Base-by-base conservation (phyloP, 2,888 invertebrate species). In the Salpingus planirostris region DNA sequence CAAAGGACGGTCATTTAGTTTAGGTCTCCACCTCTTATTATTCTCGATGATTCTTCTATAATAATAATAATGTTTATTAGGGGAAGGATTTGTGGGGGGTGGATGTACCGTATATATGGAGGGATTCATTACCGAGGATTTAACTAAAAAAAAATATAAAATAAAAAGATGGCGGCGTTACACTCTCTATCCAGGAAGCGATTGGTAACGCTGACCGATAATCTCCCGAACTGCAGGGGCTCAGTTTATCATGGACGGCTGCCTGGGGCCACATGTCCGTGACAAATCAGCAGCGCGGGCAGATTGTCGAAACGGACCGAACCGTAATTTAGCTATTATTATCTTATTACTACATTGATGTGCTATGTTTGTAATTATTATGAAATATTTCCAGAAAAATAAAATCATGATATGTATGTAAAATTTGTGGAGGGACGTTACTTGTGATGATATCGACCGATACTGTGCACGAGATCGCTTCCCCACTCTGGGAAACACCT, bases 191-290 rank as follows among this genome's bases (percentile, higher is more conserved):
- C 58, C 63, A 57, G 60, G 57, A 59, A 57, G 50, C 44, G 55
- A 60, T 42, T 38, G 10, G 43, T 44, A 61, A 67, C 60, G 62
- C 50, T 49, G 38, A 56, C 57, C 55, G 54, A 55, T 71, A 71
- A 62, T 67, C 64, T 65, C 62, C 66, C 46, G 39, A 55, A 59
- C 66, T 62, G 62, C 62, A 59, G 67, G 71, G 73, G 73, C 73
- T 73, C 71, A 71, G 67, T 68, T 66, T 61, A 57, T 67, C 62
- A 62, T 60, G 64, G 60, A 59, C 47, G 60, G 49, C 54, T 53
- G 59, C 69, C 70, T 70, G 71, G 70, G 54, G 53, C 54, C 18
- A 24, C 43, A 45, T n/a, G n/a, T 52, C 52, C 47, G 50, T 55
- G 51, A 48, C 45, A 42, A 55, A 56, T 50, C 47, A 46, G 49